Evolutionary conservation across 2,888 invertebrate genomes (phyloP).

Genomic region (Phaedon cochleariae): DNA sequence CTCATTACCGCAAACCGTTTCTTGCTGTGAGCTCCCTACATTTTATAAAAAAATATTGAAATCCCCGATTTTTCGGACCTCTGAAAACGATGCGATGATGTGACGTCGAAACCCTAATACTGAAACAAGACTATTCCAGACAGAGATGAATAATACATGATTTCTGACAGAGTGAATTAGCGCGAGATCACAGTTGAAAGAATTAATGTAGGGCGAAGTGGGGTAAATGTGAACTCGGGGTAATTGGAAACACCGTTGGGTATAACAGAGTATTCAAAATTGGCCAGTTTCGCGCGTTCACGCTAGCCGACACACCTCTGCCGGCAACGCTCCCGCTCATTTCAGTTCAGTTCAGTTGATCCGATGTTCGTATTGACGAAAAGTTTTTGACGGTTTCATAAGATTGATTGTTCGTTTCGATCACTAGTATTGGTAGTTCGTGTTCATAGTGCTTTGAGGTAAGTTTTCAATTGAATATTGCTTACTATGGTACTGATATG

Average conservation of each 20-base stretch:
- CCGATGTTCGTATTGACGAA: background rate
- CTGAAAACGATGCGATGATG: no score
- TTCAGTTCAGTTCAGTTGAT: constrained; percentile 1
- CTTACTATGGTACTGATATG: background rate
- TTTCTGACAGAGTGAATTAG: no score
- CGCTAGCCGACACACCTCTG: constrained; percentile 3
- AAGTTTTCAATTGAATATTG: constrained; percentile 10
- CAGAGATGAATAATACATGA: no score
- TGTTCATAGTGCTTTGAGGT: constrained; percentile 6
- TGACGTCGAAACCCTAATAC: no score
- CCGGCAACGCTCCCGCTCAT: background rate
- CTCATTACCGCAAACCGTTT: no score
- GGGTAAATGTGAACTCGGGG: constrained; percentile 5
- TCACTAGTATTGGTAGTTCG: background rate
- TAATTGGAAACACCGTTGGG: constrained; percentile 6
- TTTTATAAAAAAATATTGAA: no score
- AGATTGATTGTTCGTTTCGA: constrained; percentile 1
- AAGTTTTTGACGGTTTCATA: constrained; percentile 1
- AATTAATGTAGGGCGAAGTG: constrained; percentile 1
- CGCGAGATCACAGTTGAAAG: no score
- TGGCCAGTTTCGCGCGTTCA: constrained; percentile 8
- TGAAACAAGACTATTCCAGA: no score
- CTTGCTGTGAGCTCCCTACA: no score
- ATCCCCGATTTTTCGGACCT: no score
- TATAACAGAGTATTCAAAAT: background rate